Percentiles rank a stretch among this genome's conserved stretches.
phyloP scores from a whole-genome alignment of 2,113 vertebrate species.

The Lagopus leucura region DNA sequence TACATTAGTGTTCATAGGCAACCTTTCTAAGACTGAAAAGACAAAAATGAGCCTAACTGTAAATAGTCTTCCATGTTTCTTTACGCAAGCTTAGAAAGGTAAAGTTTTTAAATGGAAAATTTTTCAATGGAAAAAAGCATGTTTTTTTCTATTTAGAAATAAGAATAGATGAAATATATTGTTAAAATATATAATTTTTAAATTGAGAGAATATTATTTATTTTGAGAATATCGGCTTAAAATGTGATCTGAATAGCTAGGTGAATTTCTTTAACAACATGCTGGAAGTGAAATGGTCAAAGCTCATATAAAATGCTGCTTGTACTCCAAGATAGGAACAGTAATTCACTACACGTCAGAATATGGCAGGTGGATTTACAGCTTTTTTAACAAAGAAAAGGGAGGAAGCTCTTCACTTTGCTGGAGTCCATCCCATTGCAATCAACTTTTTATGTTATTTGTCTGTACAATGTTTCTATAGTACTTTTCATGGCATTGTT shows the following conservation, averaged over 20 bases:
- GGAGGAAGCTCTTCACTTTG: background rate
- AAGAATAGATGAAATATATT: background rate
- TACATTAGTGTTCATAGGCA: background rate
- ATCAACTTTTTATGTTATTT: background rate
- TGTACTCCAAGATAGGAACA: background rate
- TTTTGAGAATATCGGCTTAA: background rate
- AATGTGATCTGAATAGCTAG: background rate
- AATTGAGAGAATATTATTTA: background rate
- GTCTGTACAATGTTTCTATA: background rate
- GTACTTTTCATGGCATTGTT: background rate
- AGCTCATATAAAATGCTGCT: background rate
- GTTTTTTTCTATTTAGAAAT: background rate
- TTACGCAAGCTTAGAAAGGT: background rate
- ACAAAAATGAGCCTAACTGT: slow-evolving; percentile 5
- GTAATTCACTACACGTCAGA: background rate
- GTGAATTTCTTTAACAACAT: background rate
- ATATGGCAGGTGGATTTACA: background rate
- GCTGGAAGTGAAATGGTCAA: background rate
- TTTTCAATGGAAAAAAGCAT: background rate
- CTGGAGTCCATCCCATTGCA: background rate
- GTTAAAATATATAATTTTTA: background rate
- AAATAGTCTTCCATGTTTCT: background rate
- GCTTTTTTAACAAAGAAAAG: background rate
- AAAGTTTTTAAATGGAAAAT: background rate
- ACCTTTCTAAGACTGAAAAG: background rate